These are phyloP conservation scores for Cerastoderma edule DNA, from an alignment of 2,888 invertebrate genomes.

Conservation along the genomic window DNA sequence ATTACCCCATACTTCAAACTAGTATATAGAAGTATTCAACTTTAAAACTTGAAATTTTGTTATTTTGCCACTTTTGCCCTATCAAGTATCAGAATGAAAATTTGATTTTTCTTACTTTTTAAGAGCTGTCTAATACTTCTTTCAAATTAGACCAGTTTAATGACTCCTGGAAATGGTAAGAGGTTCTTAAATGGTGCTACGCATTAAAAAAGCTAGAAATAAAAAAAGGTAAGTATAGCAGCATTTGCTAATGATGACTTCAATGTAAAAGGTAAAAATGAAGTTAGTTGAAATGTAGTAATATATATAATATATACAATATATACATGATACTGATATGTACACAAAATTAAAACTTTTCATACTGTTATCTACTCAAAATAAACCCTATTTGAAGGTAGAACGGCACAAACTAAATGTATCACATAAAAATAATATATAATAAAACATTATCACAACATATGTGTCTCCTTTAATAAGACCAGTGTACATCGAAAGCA, in stretches of 20 bases:
- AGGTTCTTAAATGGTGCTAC: too few species aligned
- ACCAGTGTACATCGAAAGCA: background rate
- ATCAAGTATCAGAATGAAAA: too few species aligned
- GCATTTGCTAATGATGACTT: background rate
- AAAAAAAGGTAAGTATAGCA: too few species aligned
- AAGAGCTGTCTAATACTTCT: too few species aligned
- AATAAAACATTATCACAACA: slow-evolving; percentile 3
- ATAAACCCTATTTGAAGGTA: background rate
- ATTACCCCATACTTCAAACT: too few species aligned
- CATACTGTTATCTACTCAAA: background rate
- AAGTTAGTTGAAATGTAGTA: background rate
- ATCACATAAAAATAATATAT: slow-evolving; percentile 3
- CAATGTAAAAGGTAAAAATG: background rate
- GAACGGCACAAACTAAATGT: slow-evolving; percentile 10
- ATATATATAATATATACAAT: background rate
- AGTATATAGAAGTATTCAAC: too few species aligned
- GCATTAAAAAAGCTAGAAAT: too few species aligned
- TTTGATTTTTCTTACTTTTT: too few species aligned
- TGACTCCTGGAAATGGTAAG: too few species aligned
- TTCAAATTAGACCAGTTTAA: too few species aligned
- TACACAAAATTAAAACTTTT: background rate
- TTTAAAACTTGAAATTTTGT: too few species aligned
- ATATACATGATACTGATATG: slow-evolving; percentile 12
- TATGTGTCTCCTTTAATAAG: background rate
- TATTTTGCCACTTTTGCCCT: too few species aligned